These are phyloP conservation scores for Lasiurus cinereus DNA, from an alignment of 2,113 vertebrate genomes.

Conservation along the genomic window DNA sequence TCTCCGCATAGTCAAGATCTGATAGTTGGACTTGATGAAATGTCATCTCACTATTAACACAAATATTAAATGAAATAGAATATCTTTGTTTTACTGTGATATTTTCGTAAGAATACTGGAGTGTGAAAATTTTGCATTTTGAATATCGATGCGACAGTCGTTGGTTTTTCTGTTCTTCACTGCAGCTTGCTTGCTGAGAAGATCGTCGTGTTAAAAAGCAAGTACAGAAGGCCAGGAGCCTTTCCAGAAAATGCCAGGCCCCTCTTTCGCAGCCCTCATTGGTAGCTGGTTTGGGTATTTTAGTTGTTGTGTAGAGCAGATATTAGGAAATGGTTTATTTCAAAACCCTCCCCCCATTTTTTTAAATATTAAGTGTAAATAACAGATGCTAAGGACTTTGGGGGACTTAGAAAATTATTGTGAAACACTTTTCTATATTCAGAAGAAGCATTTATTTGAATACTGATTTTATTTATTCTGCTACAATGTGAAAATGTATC, in stretches of 20 bases:
- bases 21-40: conserved; percentile 29
- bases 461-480: background rate
- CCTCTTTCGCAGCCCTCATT: background rate
- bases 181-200: background rate
- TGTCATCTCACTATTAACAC: background rate
- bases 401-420: background rate
- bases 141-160: background rate
- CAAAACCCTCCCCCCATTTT: background rate
- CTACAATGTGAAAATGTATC: background rate
- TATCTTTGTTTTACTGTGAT: conserved; percentile 26
- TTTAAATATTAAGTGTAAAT: background rate
- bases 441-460: conserved; percentile 32
- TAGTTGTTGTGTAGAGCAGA: background rate
- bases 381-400: background rate
- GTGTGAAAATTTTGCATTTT: conserved; percentile 34
- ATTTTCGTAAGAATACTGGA: conserved; percentile 14
- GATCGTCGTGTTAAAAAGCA: conserved; percentile 15
- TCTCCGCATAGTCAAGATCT: background rate
- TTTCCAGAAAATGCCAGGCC: conserved; percentile 31
- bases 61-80: background rate
- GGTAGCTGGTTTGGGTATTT: background rate
- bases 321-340: conserved; percentile 9
- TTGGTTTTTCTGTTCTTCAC: background rate
- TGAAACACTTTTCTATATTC: background rate
- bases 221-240: background rate